A percentile compares a stretch with the other conserved stretches of the same genome.
Conservation (phyloP, 2,113 vertebrate genomes). For the Gadus chalcogrammus region DNA sequence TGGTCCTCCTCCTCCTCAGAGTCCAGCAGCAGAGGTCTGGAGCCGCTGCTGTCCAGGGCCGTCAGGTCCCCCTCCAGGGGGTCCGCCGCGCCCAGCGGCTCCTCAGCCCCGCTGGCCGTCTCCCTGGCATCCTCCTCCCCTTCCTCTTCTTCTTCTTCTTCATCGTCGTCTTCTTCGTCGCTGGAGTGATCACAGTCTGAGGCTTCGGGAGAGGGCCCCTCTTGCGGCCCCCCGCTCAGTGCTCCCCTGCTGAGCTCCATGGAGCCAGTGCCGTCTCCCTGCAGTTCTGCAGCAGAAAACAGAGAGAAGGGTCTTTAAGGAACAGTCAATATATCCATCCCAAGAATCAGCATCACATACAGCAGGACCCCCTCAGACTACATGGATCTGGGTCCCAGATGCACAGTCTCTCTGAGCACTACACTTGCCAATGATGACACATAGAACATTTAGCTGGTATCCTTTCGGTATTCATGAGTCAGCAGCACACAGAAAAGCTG, state of each 20-base stretch:
- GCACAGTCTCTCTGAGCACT: not conserved
- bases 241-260: not conserved
- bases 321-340: not conserved
- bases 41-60: conserved; percentile 84
- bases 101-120: conserved; percentile 52
- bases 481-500: conserved; percentile 34
- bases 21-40: conserved; percentile 88
- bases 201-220: conserved; percentile 18
- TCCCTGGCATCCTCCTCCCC: conserved; percentile 60
- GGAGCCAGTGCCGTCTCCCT: conserved; percentile 62
- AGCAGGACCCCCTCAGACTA: too few relatives aligned
- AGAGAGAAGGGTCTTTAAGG: not conserved
- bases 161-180: conserved; percentile 82
- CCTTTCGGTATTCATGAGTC: conserved; percentile 6
- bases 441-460: not conserved
- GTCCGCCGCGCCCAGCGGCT: conserved; percentile 27
- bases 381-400: not conserved
- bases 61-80: conserved; percentile 72
- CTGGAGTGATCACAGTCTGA: conserved; percentile 88
- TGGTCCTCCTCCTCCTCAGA: conserved; percentile 88
- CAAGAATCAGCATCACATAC: too few relatives aligned
- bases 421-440: not conserved
- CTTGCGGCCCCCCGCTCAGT: conserved; percentile 43
- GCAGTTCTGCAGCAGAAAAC: conserved; percentile 56
- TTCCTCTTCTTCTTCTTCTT: conserved; percentile 67